These are phyloP conservation scores for Perca fluviatilis DNA, from an alignment of 2,113 vertebrate species.

Conservation along the genomic window DNA sequence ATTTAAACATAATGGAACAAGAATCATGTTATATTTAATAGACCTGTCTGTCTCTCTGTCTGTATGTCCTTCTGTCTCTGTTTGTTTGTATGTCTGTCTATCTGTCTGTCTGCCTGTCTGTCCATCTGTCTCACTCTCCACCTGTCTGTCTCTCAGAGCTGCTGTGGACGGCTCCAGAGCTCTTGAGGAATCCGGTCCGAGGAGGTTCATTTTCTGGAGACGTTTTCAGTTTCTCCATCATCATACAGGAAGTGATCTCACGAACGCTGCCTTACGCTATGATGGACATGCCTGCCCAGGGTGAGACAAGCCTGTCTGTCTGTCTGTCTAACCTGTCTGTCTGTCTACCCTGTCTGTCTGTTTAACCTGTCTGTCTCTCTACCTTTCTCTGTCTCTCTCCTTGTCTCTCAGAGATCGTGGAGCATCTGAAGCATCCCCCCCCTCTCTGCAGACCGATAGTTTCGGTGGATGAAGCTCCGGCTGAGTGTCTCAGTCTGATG, in stretches of 20 bases:
- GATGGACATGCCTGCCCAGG: constrained; percentile 86
- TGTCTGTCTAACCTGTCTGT: not conserved
- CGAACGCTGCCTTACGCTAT: constrained; percentile 88
- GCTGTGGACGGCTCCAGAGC: constrained; percentile 79
- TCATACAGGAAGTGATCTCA: constrained; percentile 92
- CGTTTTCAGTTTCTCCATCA: constrained; percentile 89
- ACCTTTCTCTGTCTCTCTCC: not conserved
- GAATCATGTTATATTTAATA: no score
- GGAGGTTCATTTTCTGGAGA: constrained; percentile 85
- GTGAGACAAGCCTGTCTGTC: constrained; percentile 71
- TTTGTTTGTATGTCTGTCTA: no score
- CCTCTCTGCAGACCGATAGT: constrained; percentile 85
- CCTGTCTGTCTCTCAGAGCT: constrained; percentile 76
- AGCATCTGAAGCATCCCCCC: constrained; percentile 69
- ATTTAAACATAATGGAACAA: no score
- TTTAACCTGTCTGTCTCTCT: constrained; percentile 5
- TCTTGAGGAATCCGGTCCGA: constrained; percentile 59
- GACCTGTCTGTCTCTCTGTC: no score
- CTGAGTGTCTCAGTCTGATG: constrained; percentile 90
- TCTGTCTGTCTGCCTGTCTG: no score
- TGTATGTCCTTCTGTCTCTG: no score
- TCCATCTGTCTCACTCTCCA: no score
- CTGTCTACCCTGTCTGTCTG: constrained; percentile 5
- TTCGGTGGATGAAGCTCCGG: constrained; percentile 87
- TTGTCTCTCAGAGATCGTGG: constrained; percentile 81